Conservation (phyloP, 1,140 invertebrate genomes). For the Mylabris phalerata region DNA sequence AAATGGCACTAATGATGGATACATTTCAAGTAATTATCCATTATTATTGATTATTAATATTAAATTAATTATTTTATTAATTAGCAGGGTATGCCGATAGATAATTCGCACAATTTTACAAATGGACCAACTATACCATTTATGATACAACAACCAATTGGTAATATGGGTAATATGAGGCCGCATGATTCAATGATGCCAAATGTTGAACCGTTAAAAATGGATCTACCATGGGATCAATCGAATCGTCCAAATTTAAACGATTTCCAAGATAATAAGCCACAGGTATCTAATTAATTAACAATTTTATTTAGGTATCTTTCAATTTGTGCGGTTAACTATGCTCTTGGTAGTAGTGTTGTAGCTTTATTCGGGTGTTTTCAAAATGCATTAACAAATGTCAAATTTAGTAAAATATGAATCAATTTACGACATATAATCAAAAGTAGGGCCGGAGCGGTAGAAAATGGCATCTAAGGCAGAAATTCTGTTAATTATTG, state of each 20-base stretch:
- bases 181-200: slow-evolving; percentile 26
- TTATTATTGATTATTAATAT: not conserved
- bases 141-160: slow-evolving; percentile 30
- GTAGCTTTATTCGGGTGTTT: too few species aligned
- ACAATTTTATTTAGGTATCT: not conserved
- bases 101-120: slow-evolving; percentile 30
- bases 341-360: not conserved
- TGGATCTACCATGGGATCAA: slow-evolving; percentile 34
- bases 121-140: slow-evolving; percentile 29
- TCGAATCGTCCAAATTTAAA: slow-evolving; percentile 28
- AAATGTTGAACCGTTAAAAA: slow-evolving; percentile 26
- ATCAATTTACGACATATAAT: too few species aligned
- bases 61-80: slow-evolving; percentile 6
- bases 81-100: slow-evolving; percentile 34
- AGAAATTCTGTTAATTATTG: too few species aligned
- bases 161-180: slow-evolving; percentile 7
- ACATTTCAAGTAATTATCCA: slow-evolving; percentile 43
- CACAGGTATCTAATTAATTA: slow-evolving; percentile 29
- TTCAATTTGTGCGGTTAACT: not conserved
- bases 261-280: slow-evolving; percentile 37
- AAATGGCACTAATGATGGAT: slow-evolving; percentile 44
- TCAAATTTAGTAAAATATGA: too few species aligned
- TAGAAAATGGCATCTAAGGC: too few species aligned
- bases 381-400: too few species aligned
- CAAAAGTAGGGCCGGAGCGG: too few species aligned